Evolutionary conservation across 2,888 invertebrate genomes (phyloP), one percentile per base, ranked within the genome.

Genomic region (Cyclophora albipunctata): DNA sequence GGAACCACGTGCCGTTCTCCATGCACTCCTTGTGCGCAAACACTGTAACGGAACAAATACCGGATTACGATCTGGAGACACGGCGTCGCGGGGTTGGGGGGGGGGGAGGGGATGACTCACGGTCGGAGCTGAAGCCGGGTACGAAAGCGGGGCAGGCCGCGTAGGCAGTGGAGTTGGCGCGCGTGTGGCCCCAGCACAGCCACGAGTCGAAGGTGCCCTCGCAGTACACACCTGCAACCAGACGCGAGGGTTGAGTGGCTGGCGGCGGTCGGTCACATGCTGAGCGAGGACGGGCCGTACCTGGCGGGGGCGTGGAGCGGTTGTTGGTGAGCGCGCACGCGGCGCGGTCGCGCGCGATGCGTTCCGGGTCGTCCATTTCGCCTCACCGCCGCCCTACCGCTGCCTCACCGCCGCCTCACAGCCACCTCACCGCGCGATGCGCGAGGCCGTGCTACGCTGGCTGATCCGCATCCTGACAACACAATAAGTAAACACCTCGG

Each of bases 11-110:
- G 20, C 95, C 97, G 72, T 95, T 92, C 34, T 83, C 78, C 54
- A 92, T 92, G 78, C 97, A 97, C 67, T 92, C 91, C 81, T 96
- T 95, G 81, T 94, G 94, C 46, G 96, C 96, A 63, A 84, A 86
- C 74, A 93, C 96, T 96, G 90, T 42, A 62, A 7, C 45, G 37
- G 34, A 37, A 51, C 34, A 46, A 20, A 34, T 37, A 41, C 40
- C 48, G 46, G 33, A 34, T 20, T 33, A 34, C 5, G 48, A 7
- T 33, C 20, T 43, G 2, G 20, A 4, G 33, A 5, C 1, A 7
- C 5, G 34, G 7, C 5, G 34, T 2, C 45, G 40, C n/a, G n/a
- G 46, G 5, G 20, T 37, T 34, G 40, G 2, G 37, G 6, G 3
- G 6, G 5, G 35, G 40, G 37, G 35, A n/a, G 34, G 3, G 6